These are phyloP conservation scores for Lanius ludovicianus DNA, from an alignment of 2,113 vertebrate species.

Conservation along the genomic window DNA sequence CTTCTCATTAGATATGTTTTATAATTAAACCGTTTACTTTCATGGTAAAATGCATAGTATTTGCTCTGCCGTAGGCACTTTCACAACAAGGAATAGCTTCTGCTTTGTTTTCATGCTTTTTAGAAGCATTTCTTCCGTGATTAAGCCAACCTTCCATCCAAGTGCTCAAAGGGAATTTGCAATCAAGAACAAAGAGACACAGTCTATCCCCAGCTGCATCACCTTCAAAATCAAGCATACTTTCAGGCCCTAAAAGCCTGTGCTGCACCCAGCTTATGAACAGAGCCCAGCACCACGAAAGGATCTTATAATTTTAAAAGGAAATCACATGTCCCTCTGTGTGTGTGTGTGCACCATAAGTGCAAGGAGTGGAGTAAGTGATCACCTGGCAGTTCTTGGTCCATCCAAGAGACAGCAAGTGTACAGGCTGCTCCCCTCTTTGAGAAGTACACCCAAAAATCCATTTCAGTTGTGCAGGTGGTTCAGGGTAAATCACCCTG, in stretches of 20 bases:
- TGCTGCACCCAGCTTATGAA: neutral
- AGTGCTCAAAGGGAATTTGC: neutral
- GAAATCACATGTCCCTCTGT: neutral
- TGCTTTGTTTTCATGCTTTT: neutral
- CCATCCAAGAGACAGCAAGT: neutral
- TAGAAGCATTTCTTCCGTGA: neutral
- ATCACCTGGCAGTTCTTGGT: neutral
- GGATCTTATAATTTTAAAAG: neutral
- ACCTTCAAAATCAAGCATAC: neutral
- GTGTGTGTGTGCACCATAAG: neutral
- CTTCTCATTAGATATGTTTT: neutral
- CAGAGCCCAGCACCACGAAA: neutral
- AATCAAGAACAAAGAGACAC: neutral
- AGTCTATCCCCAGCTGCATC: neutral
- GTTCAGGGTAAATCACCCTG: neutral
- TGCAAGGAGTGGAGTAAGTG: neutral
- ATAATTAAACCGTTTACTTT: neutral
- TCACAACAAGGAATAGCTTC: neutral
- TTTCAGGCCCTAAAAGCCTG: neutral
- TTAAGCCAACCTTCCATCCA: neutral
- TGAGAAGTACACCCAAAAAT: neutral
- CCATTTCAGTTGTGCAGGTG: fast-evolving
- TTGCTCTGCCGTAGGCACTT: neutral
- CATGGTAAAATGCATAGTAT: neutral
- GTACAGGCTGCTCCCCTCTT: neutral